phyloP scores from a whole-genome alignment of 2,888 invertebrate species.

The Drosophila phalerata region DNA sequence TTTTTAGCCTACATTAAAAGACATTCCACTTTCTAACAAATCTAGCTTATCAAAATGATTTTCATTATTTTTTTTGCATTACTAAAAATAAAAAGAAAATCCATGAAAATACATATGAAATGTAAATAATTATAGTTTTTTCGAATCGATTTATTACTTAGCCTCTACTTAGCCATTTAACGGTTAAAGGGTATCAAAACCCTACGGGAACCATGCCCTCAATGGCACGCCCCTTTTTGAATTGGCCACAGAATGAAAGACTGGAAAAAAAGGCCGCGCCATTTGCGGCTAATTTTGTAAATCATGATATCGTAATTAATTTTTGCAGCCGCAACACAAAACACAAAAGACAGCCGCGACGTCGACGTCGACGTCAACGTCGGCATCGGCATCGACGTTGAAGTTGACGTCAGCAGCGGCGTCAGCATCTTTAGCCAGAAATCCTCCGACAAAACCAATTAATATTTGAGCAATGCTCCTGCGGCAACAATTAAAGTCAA shows the following conservation, averaged over 20 bases:
- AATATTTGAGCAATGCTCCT: conserved; percentile 84
- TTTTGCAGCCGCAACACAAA: conserved; percentile 72
- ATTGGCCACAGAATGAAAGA: conserved; percentile 15
- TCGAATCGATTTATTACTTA: too few relatives aligned
- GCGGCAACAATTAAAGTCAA: conserved; percentile 83
- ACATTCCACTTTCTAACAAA: too few relatives aligned
- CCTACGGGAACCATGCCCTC: conserved; percentile 17
- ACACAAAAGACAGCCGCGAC: conserved; percentile 46
- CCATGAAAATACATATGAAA: too few relatives aligned
- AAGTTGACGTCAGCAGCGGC: conserved; percentile 9
- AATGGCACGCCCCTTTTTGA: conserved; percentile 39
- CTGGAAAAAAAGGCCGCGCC: conserved; percentile 61
- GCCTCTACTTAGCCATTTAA: conserved; percentile 6
- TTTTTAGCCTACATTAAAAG: too few relatives aligned
- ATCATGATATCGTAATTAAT: conserved; percentile 80
- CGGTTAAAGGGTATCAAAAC: conserved; percentile 13
- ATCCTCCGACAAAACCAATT: conserved; percentile 80
- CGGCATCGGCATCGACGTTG: conserved; percentile 4
- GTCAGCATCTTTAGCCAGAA: conserved; percentile 67
- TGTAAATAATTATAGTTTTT: too few relatives aligned
- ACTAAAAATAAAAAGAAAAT: too few relatives aligned
- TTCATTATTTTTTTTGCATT: too few relatives aligned
- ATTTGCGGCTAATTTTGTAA: conserved; percentile 81
- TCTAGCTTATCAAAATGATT: too few relatives aligned
- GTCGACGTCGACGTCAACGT: conserved; percentile 7